Percentiles rank a stretch among this genome's conserved stretches.
These are phyloP conservation scores for Melanotaenia duboulayi DNA, from an alignment of 2,113 vertebrate species.

Conservation along the genomic window DNA sequence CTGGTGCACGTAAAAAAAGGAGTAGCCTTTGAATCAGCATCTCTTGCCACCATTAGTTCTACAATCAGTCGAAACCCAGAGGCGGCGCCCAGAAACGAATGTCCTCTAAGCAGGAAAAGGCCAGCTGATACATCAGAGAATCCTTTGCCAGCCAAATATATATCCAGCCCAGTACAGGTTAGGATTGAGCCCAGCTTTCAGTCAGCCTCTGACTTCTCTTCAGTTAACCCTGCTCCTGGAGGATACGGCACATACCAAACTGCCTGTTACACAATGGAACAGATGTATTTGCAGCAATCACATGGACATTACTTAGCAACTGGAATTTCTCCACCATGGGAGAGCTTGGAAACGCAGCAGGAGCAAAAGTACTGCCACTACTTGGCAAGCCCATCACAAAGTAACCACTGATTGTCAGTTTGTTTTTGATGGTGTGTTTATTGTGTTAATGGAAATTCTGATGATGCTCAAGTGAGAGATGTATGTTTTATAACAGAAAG, in stretches of 20 bases:
- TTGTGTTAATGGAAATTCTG: no score
- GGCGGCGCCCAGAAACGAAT: neutral
- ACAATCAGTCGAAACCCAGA: neutral
- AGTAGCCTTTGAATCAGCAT: neutral
- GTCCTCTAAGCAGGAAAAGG: conserved; percentile 14
- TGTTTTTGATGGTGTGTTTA: neutral
- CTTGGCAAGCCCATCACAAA: neutral
- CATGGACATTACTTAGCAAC: no score
- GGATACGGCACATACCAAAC: no score
- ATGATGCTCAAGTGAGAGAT: no score
- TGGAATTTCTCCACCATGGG: neutral
- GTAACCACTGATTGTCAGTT: no score
- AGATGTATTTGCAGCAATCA: neutral
- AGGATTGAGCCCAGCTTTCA: neutral
- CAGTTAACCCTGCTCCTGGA: neutral
- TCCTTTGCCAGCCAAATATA: neutral
- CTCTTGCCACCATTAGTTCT: neutral
- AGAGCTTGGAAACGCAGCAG: neutral
- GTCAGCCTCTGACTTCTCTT: neutral
- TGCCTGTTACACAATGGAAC: accelerated
- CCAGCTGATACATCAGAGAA: neutral
- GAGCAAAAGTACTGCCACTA: neutral
- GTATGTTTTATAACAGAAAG: no score
- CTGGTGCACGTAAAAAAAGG: neutral
- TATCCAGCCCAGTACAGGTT: neutral